Evolutionary conservation across 1,140 invertebrate species (phyloP).

Genomic region (Polypedilum vanderplanki): DNA sequence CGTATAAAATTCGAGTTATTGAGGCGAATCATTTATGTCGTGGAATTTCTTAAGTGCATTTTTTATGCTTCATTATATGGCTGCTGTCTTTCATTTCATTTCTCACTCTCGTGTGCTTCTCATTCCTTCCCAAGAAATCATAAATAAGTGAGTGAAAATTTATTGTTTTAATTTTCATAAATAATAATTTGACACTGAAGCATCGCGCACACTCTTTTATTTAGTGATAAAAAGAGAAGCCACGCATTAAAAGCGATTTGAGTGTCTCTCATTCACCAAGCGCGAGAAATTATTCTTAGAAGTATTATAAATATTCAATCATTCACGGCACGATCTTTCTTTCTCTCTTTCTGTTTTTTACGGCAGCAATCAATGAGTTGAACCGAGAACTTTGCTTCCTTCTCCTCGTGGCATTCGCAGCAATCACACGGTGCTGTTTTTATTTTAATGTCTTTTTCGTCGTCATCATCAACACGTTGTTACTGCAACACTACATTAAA

Average conservation of each 20-base stretch:
- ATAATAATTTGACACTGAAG: conserved; percentile 21
- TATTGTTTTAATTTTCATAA: conserved; percentile 29
- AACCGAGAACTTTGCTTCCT: too few species aligned
- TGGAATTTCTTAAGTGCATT: conserved; percentile 27
- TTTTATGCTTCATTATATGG: conserved; percentile 26
- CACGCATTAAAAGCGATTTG: conserved; percentile 10
- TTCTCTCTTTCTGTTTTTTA: not conserved
- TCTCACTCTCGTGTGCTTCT: not conserved
- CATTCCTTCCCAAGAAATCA: conserved; percentile 2
- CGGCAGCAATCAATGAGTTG: too few species aligned
- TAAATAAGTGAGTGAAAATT: conserved; percentile 28
- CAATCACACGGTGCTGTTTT: not conserved
- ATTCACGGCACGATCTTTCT: conserved; percentile 16
- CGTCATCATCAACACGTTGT: conserved; percentile 9
- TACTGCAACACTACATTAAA: not conserved
- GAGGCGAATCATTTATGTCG: conserved; percentile 16
- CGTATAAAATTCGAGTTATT: not conserved
- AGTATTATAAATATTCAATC: conserved; percentile 19
- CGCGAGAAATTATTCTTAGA: conserved; percentile 11
- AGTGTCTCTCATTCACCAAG: not conserved
- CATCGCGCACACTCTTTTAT: not conserved
- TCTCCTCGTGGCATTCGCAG: not conserved
- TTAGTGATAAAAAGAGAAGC: not conserved
- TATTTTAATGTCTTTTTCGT: conserved; percentile 14
- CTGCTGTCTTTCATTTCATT: not conserved